phyloP scores from a whole-genome alignment of 2,888 invertebrate species.

The Hirtodrosophila duncani region DNA sequence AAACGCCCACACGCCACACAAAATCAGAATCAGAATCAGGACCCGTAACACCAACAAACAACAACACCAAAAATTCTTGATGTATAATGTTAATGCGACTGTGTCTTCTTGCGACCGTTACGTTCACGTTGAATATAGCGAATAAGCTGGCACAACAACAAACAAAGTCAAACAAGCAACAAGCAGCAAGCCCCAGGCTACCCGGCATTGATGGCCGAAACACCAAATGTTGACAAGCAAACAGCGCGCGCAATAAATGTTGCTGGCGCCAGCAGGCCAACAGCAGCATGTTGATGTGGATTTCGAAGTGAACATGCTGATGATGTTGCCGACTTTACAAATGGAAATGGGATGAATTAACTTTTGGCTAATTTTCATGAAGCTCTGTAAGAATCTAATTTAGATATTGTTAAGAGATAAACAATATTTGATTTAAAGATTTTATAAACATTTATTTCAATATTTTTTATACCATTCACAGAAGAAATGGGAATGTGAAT shows the following conservation, averaged over 20 bases:
- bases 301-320: no score
- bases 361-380: no score
- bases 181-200: slow-evolving; percentile 23
- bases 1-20: slow-evolving; percentile 29
- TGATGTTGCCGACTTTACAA: no score
- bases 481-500: no score
- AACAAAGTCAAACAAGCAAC: slow-evolving; percentile 36
- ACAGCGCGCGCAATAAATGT: slow-evolving; percentile 16
- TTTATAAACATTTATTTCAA: no score
- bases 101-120: slow-evolving; percentile 63
- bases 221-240: slow-evolving; percentile 16
- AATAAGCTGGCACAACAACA: slow-evolving; percentile 36
- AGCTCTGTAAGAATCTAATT: no score
- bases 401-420: no score
- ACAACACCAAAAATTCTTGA: slow-evolving; percentile 5
- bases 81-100: slow-evolving; percentile 42
- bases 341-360: no score
- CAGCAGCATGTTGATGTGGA: no score
- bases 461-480: no score
- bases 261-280: slow-evolving; percentile 11
- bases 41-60: slow-evolving; percentile 23
- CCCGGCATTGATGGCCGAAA: slow-evolving; percentile 19
- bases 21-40: background rate
- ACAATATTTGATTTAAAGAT: no score
- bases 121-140: slow-evolving; percentile 49